These are phyloP conservation scores for Pristionchus arcanus DNA, from an alignment of 2,888 invertebrate genomes.

Conservation along the genomic window DNA sequence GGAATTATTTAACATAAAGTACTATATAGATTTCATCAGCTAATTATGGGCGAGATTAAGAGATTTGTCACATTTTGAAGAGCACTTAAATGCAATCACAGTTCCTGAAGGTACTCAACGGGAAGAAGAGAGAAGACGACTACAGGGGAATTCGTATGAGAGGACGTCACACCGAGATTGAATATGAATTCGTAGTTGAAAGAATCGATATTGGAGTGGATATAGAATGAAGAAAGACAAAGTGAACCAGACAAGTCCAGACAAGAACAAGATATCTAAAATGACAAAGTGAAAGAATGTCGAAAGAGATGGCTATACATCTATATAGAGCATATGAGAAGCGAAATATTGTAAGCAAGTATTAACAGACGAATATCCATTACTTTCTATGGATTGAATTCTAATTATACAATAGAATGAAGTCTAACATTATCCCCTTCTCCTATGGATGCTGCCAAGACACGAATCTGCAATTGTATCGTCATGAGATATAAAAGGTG, in stretches of 20 bases:
- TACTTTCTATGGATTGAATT: neutral
- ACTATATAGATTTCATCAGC: neutral
- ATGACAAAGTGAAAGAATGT: constrained; percentile 11
- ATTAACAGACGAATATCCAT: neutral
- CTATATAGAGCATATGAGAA: neutral
- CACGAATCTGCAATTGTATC: constrained; percentile 19
- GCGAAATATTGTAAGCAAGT: neutral
- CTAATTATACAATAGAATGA: neutral
- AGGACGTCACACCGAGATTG: neutral
- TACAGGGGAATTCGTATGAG: neutral
- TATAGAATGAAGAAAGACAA: constrained; percentile 14
- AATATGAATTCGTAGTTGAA: neutral
- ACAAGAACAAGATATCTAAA: neutral
- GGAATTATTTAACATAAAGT: neutral
- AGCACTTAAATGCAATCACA: constrained; percentile 14
- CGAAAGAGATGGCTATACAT: neutral
- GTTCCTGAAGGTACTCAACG: neutral
- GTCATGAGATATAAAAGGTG: neutral
- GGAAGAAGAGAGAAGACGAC: neutral
- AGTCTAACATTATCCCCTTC: neutral
- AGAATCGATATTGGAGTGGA: constrained; percentile 21
- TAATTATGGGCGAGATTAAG: neutral
- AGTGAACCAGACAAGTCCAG: neutral
- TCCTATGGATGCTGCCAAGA: neutral
- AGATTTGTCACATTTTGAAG: neutral